A percentile compares a stretch with the other conserved stretches of the same genome.
Evolutionary conservation across 1,140 invertebrate genomes (phyloP).

Genomic region (Thalassaphorura encarpata): DNA sequence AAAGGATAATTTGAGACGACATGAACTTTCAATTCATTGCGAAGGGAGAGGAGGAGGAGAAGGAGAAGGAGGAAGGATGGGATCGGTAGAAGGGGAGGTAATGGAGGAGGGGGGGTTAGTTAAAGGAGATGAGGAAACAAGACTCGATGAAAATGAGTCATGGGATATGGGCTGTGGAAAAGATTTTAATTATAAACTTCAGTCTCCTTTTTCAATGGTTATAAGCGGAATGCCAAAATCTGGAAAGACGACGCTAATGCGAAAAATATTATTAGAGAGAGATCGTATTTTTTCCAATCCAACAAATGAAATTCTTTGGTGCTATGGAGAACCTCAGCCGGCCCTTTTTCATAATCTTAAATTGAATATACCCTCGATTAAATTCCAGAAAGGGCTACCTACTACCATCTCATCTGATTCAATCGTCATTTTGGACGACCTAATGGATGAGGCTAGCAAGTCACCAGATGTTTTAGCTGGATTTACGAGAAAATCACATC

Average conservation of each 20-base stretch:
- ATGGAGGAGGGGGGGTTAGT: no score
- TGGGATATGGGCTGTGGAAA: not conserved
- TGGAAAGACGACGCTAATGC: not conserved
- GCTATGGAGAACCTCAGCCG: slow-evolving; percentile 1
- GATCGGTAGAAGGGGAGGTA: no score
- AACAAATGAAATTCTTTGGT: not conserved
- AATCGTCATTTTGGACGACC: not conserved
- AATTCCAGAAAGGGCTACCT: slow-evolving; percentile 5
- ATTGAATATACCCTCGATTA: not conserved
- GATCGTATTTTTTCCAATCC: not conserved
- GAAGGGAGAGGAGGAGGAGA: not conserved
- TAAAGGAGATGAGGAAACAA: no score
- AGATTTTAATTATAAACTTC: not conserved
- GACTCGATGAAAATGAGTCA: not conserved
- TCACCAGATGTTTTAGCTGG: not conserved
- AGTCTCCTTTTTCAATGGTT: not conserved
- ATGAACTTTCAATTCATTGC: not conserved
- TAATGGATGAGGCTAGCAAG: not conserved
- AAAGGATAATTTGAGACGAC: not conserved
- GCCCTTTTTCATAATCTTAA: not conserved
- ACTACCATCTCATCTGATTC: not conserved
- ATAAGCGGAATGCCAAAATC: not conserved
- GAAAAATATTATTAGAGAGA: not conserved
- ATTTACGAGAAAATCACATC: slow-evolving; percentile 7
- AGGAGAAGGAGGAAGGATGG: no score